A percentile compares a stretch with the other conserved stretches of the same genome.
phyloP scores from a whole-genome alignment of 2,888 invertebrate species.

The Yponomeuta malinellus region DNA sequence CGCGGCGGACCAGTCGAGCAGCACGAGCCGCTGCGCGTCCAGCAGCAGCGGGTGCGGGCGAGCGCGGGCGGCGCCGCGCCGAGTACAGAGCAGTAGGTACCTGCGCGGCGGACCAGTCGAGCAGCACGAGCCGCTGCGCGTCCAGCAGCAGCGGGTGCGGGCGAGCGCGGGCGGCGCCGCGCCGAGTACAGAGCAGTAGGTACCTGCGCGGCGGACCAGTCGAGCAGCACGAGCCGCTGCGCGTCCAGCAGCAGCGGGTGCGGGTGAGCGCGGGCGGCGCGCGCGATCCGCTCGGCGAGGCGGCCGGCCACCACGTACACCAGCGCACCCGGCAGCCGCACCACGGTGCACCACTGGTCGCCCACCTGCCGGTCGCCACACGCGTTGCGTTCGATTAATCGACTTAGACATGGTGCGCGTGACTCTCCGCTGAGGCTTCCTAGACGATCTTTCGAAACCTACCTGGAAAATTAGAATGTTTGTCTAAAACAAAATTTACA shows the following conservation, averaged over 20 bases:
- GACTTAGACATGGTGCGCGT: too few relatives aligned
- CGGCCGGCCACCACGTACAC: conserved; percentile 83
- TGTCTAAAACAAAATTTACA: too few relatives aligned
- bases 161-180: too few relatives aligned
- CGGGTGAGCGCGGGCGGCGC: conserved; percentile 56
- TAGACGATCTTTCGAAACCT: too few relatives aligned
- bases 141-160: conserved; percentile 26
- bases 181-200: conserved; percentile 13
- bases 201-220: conserved; percentile 81
- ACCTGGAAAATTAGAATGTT: too few relatives aligned
- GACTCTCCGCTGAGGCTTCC: too few relatives aligned
- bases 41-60: conserved; percentile 47
- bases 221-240: conserved; percentile 75
- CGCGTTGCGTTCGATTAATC: too few relatives aligned
- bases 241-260: conserved; percentile 49
- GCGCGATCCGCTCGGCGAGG: conserved; percentile 72
- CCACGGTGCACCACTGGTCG: conserved; percentile 20
- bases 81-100: conserved; percentile 36
- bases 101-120: conserved; percentile 81
- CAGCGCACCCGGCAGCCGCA: conserved; percentile 80
- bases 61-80: conserved; percentile 52
- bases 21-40: conserved; percentile 65
- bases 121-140: conserved; percentile 65
- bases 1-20: conserved; percentile 81
- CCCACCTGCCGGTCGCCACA: too few relatives aligned